phyloP scores from a whole-genome alignment of 2,888 invertebrate genomes.

The Ctena decussata region DNA sequence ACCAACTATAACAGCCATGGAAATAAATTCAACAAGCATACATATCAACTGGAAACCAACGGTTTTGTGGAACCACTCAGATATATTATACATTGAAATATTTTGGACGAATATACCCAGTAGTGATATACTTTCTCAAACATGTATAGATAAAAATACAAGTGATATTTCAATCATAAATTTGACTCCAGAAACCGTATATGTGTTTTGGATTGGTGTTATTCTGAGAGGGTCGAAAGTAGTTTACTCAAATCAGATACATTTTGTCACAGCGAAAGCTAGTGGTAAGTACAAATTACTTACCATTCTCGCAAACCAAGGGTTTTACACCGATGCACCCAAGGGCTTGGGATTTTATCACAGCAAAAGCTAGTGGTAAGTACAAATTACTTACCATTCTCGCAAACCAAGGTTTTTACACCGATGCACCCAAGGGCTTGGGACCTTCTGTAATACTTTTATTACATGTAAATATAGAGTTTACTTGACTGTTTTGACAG shows the following conservation, averaged over 20 bases:
- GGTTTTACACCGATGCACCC: no score
- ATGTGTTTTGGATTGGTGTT: conserved; percentile 46
- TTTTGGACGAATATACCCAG: conserved; percentile 25
- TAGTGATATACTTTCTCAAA: conserved; percentile 18
- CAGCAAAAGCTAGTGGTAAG: conserved; percentile 28
- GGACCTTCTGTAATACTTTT: conserved; percentile 14
- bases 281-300: conserved; percentile 15
- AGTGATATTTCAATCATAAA: conserved; percentile 28
- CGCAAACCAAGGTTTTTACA: no score
- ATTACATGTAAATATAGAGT: no score
- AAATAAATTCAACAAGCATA: conserved; percentile 26
- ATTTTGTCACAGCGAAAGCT: conserved; percentile 47
- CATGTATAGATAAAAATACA: conserved; percentile 17
- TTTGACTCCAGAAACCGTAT: conserved; percentile 38
- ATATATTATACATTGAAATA: conserved; percentile 38
- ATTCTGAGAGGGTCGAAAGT: conserved; percentile 33
- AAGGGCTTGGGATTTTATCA: conserved; percentile 32
- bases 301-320: no score
- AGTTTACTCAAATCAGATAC: conserved; percentile 46
- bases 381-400: not conserved
- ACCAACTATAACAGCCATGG: conserved; percentile 23
- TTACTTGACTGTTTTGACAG: no score
- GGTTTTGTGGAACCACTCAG: not conserved
- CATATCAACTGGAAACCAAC: conserved; percentile 37
- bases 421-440: no score